Evolutionary conservation across 2,797 vertebrate genomes (phyloP), one percentile per base, ranked within the genome.

Genomic region (Intellagama lesueurii): DNA sequence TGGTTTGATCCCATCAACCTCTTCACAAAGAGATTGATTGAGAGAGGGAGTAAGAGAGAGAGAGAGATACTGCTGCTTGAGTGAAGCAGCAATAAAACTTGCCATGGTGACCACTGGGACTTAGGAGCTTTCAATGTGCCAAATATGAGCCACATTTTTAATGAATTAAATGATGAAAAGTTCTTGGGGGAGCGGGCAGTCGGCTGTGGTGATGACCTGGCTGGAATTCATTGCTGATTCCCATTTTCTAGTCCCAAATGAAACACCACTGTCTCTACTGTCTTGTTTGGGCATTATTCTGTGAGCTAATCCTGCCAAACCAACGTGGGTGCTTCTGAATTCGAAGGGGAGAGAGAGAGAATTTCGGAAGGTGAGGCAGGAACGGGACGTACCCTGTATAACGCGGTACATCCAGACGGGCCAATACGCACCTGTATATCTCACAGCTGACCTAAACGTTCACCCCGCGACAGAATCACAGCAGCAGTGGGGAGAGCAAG

Each of bases 121-220:
- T 94, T 94, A 90, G 89, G 90, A 94, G 84, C 92, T 90, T 92
- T 85, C 70, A 17, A 81, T 85, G 95, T 90, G 90, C 93, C 94
- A 89, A 91, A 90, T 94, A 94, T 92, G 92, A 94, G 94, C 94
- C 81, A 76, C 69, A 26, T 81, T 68, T 88, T 85, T 76, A 77
- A 68, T 73, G 56, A 44, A 73, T 87, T 40, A 75, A 56, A 69
- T 76, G 56, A 76, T 28, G 11, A 72, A 40, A 83, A 17, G 76
- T 88, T 90, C 86, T 69, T 70, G 89, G 1, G 40, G 6, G 40
- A 35, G 17, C 6, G 90, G 68, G 64, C 60, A 81, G 69, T 44
- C 56, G 49, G 87, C 90, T 75, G 72, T 87, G 86, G 72, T 40
- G 76, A 80, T 32, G 78, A 87, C 88, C 87, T 7, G 6, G 5